Evolutionary conservation across 2,888 invertebrate species (phyloP).

Genomic region (Buathra laborator): DNA sequence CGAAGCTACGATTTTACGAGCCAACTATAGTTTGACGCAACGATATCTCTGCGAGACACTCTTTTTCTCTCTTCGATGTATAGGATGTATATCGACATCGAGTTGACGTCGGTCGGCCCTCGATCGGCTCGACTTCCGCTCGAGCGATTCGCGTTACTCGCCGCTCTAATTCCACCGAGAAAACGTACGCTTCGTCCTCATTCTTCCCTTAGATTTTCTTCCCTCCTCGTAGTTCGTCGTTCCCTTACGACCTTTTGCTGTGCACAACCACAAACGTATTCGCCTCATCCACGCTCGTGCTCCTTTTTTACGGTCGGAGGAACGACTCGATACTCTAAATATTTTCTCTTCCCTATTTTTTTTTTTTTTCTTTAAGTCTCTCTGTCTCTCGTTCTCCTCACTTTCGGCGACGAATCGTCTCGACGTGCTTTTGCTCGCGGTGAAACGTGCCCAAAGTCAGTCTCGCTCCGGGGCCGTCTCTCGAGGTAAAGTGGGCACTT

Average conservation of each 20-base stretch:
- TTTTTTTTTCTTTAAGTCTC: neutral
- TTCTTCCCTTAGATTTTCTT: neutral
- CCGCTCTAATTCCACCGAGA: constrained; percentile 10
- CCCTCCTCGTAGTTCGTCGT: neutral
- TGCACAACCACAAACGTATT: no score
- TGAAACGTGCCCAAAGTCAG: constrained; percentile 8
- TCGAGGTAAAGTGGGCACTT: constrained; percentile 62
- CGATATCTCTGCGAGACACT: no score
- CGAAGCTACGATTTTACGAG: constrained; percentile 24
- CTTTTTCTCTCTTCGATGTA: neutral
- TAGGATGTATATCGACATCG: constrained; percentile 3
- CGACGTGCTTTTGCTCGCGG: constrained; percentile 13
- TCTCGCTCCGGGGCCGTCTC: constrained; percentile 16
- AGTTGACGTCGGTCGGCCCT: constrained; percentile 25
- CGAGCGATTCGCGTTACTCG: constrained; percentile 46
- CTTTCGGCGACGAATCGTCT: constrained; percentile 54
- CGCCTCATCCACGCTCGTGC: no score
- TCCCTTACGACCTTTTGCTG: no score
- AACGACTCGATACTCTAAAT: no score
- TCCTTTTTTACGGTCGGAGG: no score
- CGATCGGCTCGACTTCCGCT: constrained; percentile 54
- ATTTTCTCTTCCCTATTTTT: constrained; percentile 13
- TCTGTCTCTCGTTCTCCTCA: constrained; percentile 16
- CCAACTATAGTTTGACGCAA: no score
- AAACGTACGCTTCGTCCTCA: constrained; percentile 6